These are phyloP conservation scores for Pristis pectinata DNA, from an alignment of 2,797 vertebrate genomes.

Conservation along the genomic window DNA sequence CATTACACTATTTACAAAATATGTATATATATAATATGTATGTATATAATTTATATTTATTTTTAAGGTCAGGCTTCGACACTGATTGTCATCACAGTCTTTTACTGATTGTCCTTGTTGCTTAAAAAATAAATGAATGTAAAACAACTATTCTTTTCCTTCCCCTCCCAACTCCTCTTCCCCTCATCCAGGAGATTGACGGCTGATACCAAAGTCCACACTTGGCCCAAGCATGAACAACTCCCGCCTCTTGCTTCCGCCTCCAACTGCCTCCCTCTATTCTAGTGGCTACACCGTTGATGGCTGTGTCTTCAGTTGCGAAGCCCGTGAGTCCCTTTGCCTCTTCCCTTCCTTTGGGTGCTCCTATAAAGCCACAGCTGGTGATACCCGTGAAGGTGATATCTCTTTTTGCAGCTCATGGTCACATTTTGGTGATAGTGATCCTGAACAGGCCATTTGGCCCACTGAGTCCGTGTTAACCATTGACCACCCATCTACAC, in stretches of 20 bases:
- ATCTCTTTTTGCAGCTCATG: no score
- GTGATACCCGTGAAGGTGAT: not conserved
- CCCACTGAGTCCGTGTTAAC: no score
- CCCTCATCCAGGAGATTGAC: not conserved
- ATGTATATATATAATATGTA: not conserved
- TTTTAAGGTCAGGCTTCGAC: not conserved
- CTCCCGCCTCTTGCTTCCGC: not conserved
- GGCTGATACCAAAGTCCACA: not conserved
- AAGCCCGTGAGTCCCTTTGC: not conserved
- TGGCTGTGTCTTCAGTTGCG: no score
- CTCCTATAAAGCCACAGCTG: not conserved
- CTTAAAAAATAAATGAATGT: not conserved
- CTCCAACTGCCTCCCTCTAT: not conserved
- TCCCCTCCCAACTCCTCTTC: not conserved
- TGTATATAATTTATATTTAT: not conserved
- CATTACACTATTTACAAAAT: conserved; percentile 8
- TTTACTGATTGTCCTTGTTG: not conserved
- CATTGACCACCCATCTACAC: no score
- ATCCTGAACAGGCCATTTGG: not conserved
- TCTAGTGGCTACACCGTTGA: not conserved
- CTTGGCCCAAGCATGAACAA: not conserved
- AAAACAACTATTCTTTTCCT: not conserved
- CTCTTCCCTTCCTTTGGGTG: not conserved
- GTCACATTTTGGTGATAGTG: not conserved
- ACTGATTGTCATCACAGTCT: conserved; percentile 8